These are phyloP conservation scores for Electrona antarctica DNA, from an alignment of 2,113 vertebrate species.

Conservation along the genomic window DNA sequence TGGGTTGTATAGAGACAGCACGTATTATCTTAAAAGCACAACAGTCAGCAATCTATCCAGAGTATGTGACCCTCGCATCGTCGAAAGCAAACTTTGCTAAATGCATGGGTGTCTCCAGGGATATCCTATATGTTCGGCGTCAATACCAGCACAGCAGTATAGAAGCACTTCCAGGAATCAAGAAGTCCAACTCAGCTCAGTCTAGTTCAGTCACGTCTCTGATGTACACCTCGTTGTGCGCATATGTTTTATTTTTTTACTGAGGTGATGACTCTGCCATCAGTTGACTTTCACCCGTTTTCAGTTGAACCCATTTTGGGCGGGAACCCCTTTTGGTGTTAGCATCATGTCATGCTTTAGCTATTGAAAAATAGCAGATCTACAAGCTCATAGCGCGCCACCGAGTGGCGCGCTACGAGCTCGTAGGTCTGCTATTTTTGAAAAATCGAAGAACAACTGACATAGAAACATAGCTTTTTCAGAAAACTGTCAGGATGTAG, in stretches of 20 bases:
- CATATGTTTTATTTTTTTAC: constrained; percentile 10
- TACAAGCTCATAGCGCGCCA: too few species aligned
- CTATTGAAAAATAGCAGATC: too few species aligned
- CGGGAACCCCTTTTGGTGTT: too few species aligned
- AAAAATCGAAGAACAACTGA: too few species aligned
- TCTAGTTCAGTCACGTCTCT: background rate
- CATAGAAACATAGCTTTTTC: too few species aligned
- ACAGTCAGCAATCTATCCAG: constrained; percentile 33
- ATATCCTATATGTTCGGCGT: constrained; percentile 24
- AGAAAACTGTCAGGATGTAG: too few species aligned
- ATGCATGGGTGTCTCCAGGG: background rate
- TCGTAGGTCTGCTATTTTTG: too few species aligned
- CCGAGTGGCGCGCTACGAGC: too few species aligned
- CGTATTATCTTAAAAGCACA: constrained; percentile 26
- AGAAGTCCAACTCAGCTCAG: background rate
- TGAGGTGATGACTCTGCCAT: background rate
- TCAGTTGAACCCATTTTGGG: constrained; percentile 21
- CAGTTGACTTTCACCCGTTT: constrained; percentile 25
- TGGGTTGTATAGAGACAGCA: constrained; percentile 36
- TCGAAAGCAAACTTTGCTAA: background rate
- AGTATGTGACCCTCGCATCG: background rate
- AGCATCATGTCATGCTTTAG: too few species aligned
- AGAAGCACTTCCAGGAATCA: constrained; percentile 3
- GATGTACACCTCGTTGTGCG: constrained; percentile 14
- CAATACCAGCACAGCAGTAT: constrained; percentile 23